These are phyloP conservation scores for Cylloceria caligata DNA, from an alignment of 2,888 invertebrate genomes.

Conservation along the genomic window DNA sequence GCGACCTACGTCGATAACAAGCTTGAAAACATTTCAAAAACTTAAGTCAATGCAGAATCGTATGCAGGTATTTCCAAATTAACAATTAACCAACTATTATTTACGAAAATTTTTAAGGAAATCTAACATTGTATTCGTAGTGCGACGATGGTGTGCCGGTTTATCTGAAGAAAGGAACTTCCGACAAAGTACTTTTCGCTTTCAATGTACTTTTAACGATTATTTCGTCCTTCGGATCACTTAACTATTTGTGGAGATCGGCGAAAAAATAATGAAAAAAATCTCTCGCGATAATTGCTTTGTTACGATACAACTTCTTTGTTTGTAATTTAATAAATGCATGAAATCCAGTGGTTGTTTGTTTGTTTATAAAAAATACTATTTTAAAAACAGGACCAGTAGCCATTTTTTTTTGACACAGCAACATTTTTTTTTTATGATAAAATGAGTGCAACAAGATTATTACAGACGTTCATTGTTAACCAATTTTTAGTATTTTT, in stretches of 20 bases:
- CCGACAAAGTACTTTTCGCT: conserved; percentile 85
- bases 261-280: conserved; percentile 20
- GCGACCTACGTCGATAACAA: conserved; percentile 6
- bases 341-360: neutral
- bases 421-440: neutral
- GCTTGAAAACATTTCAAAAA: conserved; percentile 59
- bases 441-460: neutral
- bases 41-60: conserved; percentile 75
- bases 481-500: conserved; percentile 62
- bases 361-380: neutral
- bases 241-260: neutral
- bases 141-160: conserved; percentile 87
- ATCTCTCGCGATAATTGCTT: neutral
- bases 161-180: conserved; percentile 87
- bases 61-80: conserved; percentile 69
- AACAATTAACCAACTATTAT: neutral
- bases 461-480: conserved; percentile 22
- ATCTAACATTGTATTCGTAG: conserved; percentile 80
- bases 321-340: neutral
- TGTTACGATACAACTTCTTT: neutral
- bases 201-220: neutral
- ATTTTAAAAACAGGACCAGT: neutral
- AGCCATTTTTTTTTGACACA: neutral
- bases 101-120: neutral
- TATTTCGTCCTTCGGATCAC: neutral